Base-by-base conservation (phyloP, 2,888 invertebrate species). In the Lydus trimaculatus region DNA sequence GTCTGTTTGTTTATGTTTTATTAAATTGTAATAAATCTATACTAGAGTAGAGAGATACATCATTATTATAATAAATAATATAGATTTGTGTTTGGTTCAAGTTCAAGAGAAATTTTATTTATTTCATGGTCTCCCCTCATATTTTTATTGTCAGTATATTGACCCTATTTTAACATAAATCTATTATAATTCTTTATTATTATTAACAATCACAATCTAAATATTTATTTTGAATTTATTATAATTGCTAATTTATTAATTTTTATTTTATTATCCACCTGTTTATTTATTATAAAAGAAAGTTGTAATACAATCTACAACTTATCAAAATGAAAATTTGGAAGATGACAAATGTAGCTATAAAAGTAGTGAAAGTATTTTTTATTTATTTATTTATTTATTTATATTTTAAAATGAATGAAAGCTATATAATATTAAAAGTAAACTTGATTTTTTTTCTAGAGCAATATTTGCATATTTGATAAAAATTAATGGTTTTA, bases 381-480 rank as follows among this genome's bases (percentile, higher is more conserved):
- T 43, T 43, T 17, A 7, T 43, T 3, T 17, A 3, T 6, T 43
- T 13, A 13, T 6, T 43, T 13, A 13, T 43, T 43, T 17, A 7
- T 43, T 3, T 17, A 3, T 6, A n/a, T 13, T 3, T 36, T 62
- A 63, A 62, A 43, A 59, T 59, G 20, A 59, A 65, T 58, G 65
- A 69, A 69, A 59, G 65, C 36, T 36, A 65, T 63, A 58, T 58
- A 62, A 65, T 63, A 58, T 58, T 65, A 68, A 68, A 68, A 69
- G 65, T 60, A 63, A 69, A 63, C 31, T 59, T 52, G 61, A 68
- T 23, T 28, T 65, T 69, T n/a, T 65, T 69, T 69, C 65, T 69
- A 61, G 69, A 63, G 62, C 69, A 65, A 25, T 13, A 69, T 69
- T 69, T 69, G 65, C 69, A 69, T 69, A 69, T 63, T 36, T 58